phyloP scores from a whole-genome alignment of 2,888 invertebrate species.

The Pelosia muscerda region DNA sequence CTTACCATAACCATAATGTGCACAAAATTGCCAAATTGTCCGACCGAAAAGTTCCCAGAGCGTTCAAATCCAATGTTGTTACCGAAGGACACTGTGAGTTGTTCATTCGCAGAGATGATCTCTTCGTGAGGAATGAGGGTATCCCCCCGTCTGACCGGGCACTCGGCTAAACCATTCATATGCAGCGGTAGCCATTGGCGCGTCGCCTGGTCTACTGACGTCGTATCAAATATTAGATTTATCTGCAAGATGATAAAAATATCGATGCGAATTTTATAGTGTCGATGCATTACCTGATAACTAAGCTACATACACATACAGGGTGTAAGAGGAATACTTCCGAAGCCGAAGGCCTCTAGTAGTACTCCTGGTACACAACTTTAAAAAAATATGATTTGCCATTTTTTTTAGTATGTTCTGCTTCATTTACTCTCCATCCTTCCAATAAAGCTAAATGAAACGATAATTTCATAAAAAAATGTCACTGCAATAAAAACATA shows the following conservation, averaged over 20 bases:
- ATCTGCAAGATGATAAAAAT: conserved; percentile 82
- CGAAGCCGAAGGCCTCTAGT: too few species aligned
- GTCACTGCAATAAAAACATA: too few species aligned
- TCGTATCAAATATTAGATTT: conserved; percentile 90
- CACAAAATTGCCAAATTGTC: conserved; percentile 90
- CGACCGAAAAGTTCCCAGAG: conserved; percentile 88
- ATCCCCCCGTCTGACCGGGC: conserved; percentile 88
- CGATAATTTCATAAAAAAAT: too few species aligned
- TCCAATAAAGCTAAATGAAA: too few species aligned
- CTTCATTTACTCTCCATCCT: too few species aligned
- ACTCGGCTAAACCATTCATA: conserved; percentile 91
- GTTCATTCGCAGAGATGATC: conserved; percentile 92
- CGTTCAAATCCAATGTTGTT: conserved; percentile 89
- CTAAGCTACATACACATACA: too few species aligned
- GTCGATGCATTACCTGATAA: too few species aligned
- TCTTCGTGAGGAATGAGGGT: conserved; percentile 89
- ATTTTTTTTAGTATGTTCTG: too few species aligned
- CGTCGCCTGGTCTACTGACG: conserved; percentile 84
- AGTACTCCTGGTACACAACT: too few species aligned
- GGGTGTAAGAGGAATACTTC: too few species aligned
- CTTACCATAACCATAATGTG: conserved; percentile 89
- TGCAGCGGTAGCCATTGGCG: conserved; percentile 92
- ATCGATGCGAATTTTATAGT: too few species aligned
- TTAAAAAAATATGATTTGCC: too few species aligned
- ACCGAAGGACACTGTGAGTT: conserved; percentile 89